These are phyloP conservation scores for Paramisgurnus dabryanus DNA, from an alignment of 2,113 vertebrate genomes.

Conservation along the genomic window DNA sequence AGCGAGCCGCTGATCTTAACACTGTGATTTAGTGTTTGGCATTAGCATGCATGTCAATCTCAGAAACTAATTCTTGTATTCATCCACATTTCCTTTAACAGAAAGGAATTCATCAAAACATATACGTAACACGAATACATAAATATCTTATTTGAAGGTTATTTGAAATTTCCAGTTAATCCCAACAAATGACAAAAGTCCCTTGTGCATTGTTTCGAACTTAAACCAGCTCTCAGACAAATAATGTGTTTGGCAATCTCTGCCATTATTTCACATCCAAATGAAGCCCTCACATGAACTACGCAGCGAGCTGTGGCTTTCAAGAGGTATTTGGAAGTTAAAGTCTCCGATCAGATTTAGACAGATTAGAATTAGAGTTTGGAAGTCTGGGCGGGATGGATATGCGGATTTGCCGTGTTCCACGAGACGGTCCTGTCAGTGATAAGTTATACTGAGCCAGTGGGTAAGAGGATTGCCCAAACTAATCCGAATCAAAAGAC, in stretches of 20 bases:
- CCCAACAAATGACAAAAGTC: background rate
- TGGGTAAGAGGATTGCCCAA: constrained; percentile 80
- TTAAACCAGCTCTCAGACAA: constrained; percentile 31
- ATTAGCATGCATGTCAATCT: background rate
- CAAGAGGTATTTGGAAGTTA: constrained; percentile 78
- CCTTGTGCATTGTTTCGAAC: background rate
- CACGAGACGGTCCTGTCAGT: constrained; percentile 74
- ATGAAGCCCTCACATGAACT: constrained; percentile 73
- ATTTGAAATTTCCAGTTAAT: background rate
- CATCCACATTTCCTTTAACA: background rate
- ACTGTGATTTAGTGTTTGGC: constrained; percentile 5
- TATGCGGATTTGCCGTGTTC: constrained; percentile 73
- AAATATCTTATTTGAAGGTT: too few relatives aligned
- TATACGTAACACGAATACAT: background rate
- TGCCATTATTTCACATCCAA: constrained; percentile 68
- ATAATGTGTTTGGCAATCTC: constrained; percentile 39
- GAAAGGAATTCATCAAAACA: constrained; percentile 3
- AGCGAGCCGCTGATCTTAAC: constrained; percentile 11
- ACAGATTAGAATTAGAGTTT: constrained; percentile 76
- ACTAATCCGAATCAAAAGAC: constrained; percentile 87
- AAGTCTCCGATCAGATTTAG: constrained; percentile 80
- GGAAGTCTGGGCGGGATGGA: constrained; percentile 72
- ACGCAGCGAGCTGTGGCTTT: constrained; percentile 70
- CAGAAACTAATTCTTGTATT: constrained; percentile 3
- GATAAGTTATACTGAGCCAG: constrained; percentile 81